Evolutionary conservation across 2,888 invertebrate genomes (phyloP), one percentile per base, ranked within the genome.

Genomic region (Tetanocera ferruginea): DNA sequence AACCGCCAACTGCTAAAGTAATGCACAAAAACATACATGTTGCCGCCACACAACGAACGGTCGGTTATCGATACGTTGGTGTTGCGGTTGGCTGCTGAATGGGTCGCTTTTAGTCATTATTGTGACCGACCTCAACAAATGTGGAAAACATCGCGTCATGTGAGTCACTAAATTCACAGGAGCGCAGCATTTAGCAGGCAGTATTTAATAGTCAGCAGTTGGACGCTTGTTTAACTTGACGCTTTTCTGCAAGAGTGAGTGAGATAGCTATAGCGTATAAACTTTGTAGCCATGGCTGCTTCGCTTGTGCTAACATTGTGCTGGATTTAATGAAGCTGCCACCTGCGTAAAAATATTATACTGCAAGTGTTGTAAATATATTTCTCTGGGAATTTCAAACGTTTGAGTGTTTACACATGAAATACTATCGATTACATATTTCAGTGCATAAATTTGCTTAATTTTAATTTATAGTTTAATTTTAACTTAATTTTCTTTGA

Each of bases 81-180:
- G n/a, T 57, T 31, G 64, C 57, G 11, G 23, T 23, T 49, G 31
- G 43, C 34, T 34, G 52, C 60, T 49, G 5, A 19, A 5, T 34
- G 43, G 28, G 69, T 51, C 43, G 71, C 52, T n/a, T 23, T 49
- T 70, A 17, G 23, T 66, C 62, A 37, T 57, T 57, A 31, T n/a
- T 55, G n/a, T 72, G 73, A 31, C 78, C 60, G 70, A 76, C 74
- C 76, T 43, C 69, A 73, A 80, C 69, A 70, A 81, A 81, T 82
- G 79, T 82, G 79, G 82, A 82, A 85, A 85, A 84, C 84, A 85
- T 85, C 86, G 87, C 87, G 87, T 87, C 87, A 87, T 86, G 84
- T 87, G 86, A 87, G 86, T 87, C 87, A 86, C 87, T 84, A 86
- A 86, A 83, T 76, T 78, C 85, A 77, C 79, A 85, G 86, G 87